phyloP scores from a whole-genome alignment of 2,888 invertebrate genomes.

The Epinotia bilunana region DNA sequence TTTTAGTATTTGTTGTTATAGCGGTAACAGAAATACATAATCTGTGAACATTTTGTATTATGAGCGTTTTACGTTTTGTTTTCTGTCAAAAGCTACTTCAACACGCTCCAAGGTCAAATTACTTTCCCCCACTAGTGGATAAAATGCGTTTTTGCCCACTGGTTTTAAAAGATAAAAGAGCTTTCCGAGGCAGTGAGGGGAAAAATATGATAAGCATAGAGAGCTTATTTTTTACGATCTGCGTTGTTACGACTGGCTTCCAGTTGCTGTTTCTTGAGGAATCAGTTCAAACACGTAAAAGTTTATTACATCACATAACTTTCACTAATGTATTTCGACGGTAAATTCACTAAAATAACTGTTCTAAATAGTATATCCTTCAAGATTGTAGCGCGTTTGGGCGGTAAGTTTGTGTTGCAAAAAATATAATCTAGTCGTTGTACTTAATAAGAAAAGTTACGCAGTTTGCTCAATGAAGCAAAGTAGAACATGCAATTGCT shows the following conservation, averaged over 20 bases:
- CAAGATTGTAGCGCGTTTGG: constrained; percentile 2
- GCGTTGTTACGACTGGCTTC: constrained; percentile 49
- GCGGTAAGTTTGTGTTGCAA: constrained; percentile 17
- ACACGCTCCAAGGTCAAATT: no score
- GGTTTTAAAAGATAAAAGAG: no score
- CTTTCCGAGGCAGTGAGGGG: no score
- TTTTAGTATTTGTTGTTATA: no score
- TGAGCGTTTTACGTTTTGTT: no score
- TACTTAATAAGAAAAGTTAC: constrained; percentile 41
- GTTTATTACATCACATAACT: constrained; percentile 61
- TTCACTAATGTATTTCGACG: constrained; percentile 56
- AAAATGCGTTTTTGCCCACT: no score
- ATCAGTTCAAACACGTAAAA: constrained; percentile 58
- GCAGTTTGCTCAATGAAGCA: constrained; percentile 39
- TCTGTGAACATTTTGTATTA: no score
- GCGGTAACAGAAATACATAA: no score
- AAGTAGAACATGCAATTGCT: constrained; percentile 40
- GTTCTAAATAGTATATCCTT: constrained; percentile 18
- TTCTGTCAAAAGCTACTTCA: no score
- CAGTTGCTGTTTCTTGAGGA: constrained; percentile 52
- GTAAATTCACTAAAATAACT: constrained; percentile 42
- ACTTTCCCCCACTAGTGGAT: no score
- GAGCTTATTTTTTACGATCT: constrained; percentile 51
- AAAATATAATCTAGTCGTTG: constrained; percentile 27
- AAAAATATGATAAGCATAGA: constrained; percentile 5